These are phyloP conservation scores for Microplitis mediator DNA, from an alignment of 1,140 invertebrate genomes.

Conservation along the genomic window DNA sequence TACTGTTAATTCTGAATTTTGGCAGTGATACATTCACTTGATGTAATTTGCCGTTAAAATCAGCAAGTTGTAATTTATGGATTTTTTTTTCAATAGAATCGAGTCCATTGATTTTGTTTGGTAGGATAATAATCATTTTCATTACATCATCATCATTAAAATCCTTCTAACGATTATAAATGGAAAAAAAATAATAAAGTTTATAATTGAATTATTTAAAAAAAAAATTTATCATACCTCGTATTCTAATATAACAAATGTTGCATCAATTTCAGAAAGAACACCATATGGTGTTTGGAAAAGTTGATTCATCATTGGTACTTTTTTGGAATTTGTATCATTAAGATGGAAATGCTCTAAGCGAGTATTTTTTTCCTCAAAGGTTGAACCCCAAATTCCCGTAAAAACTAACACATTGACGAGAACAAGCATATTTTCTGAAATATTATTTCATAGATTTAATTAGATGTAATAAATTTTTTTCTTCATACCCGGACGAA, in stretches of 20 bases:
- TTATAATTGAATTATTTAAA: neutral
- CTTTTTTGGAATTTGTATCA: conserved; percentile 42
- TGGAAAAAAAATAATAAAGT: too few relatives aligned
- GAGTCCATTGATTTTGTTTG: too few relatives aligned
- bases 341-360: conserved; percentile 64
- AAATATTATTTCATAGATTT: neutral
- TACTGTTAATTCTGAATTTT: too few relatives aligned
- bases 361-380: conserved; percentile 66
- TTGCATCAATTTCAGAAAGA: conserved; percentile 42
- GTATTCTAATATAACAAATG: conserved; percentile 5
- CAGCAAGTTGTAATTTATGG: too few relatives aligned
- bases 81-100: too few relatives aligned
- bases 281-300: conserved; percentile 49
- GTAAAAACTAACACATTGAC: conserved; percentile 67
- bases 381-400: conserved; percentile 76
- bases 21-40: too few relatives aligned
- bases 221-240: conserved; percentile 27
- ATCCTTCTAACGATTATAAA: too few relatives aligned
- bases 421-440: conserved; percentile 49
- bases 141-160: too few relatives aligned
- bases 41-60: too few relatives aligned
- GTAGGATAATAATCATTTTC: too few relatives aligned
- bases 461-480: neutral
- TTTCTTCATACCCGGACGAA: neutral
- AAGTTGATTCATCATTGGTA: conserved; percentile 63